Evolutionary conservation across 2,797 vertebrate genomes (phyloP), one percentile per base, ranked within the genome.

Genomic region (Hylomyscus alleni): DNA sequence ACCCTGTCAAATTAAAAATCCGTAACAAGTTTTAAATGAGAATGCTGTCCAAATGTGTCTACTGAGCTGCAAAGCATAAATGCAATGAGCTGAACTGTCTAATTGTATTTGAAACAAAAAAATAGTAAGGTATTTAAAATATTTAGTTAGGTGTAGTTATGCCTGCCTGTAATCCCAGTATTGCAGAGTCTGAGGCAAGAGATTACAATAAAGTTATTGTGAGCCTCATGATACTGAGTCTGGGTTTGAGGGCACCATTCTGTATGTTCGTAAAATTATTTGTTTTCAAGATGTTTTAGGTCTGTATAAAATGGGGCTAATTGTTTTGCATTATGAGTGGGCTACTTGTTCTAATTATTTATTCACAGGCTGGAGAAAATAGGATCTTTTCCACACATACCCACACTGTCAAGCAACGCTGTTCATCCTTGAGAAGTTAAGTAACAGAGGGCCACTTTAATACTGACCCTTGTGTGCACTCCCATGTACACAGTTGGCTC

Each of bases 11-110:
- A 94, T 92, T 90, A 60, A 91, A 91, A 97, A 96, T 89, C 85
- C 15, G 88, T 93, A 95, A n/a, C 87, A 91, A 93, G 58, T 93
- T 89, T 92, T 86, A 94, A 97, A 73, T 76, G 81, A 96, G 81
- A 92, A 90, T 86, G 56, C 84, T 94, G 88, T 26, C 72, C 77
- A 62, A 75, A 90, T 84, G 40, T 94, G 52, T 94, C 94, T 93
- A 60, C 19, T 90, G 97, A 91, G 72, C 89, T 91, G 91, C 89
- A 88, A 93, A 81, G 88, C 86, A 7, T 47, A 58, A 94, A 78
- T 93, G 6, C 65, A 96, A 78, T 62, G 94, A 94, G 56, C 80
- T 89, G 92, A 94, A 75, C 31, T 29, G 52, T 65, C 84, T 95
- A 91, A 94, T 89, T 96, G 92, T 83, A 96, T 90, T 91, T 56